Base-by-base conservation (phyloP, 2,113 vertebrate genomes). In the Columbina picui region DNA sequence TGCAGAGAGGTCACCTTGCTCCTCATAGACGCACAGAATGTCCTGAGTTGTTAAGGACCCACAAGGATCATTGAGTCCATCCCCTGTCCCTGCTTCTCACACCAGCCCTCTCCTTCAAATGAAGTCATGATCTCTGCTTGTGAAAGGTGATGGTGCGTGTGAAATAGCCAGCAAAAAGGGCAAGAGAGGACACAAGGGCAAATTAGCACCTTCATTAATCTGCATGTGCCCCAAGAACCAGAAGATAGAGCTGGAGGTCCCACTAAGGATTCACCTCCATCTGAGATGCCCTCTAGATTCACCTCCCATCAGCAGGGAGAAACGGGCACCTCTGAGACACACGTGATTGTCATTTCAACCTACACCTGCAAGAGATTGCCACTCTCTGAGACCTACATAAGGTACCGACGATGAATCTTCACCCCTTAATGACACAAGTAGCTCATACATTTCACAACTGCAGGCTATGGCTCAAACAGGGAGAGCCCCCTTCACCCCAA, bases 311-410 rank as follows among this genome's bases (percentile, higher is more conserved):
- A 34, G 20, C 53, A 11, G 12, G 9, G 49, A 30, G 55, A 81
- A 41, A 41, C 5, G 26, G 17, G 14, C 30, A 49, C 23, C 15
- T 20, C 55, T 61, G 52, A 21, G n/a, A 53, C 6, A 1, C 16
- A 22, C 55, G 47, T 61, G 19, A 36, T 25, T 4, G 1, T 20
- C 49, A 69, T 19, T 69, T n/a, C 7, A 43, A 0, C 2, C 0
- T 9, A 20, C 30, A 49, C 36, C 57, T 65, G 43, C 14, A 45
- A 52, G n/a, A 55, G 12, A 26, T 17, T 52, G 13, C 32, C 76
- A 34, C 18, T 70, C 11, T 36, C 32, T 9, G 7, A 82, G 63
- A 45, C n/a, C 30, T 39, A 10, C 16, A 3, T 10, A 22, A 64
- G 13, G 9, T 57, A 25, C 14, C 25, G 17, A 47, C 20, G 43